A percentile compares a stretch with the other conserved stretches of the same genome.
Evolutionary conservation across 2,797 vertebrate genomes (phyloP).

Genomic region (Coracias cyanogaster): DNA sequence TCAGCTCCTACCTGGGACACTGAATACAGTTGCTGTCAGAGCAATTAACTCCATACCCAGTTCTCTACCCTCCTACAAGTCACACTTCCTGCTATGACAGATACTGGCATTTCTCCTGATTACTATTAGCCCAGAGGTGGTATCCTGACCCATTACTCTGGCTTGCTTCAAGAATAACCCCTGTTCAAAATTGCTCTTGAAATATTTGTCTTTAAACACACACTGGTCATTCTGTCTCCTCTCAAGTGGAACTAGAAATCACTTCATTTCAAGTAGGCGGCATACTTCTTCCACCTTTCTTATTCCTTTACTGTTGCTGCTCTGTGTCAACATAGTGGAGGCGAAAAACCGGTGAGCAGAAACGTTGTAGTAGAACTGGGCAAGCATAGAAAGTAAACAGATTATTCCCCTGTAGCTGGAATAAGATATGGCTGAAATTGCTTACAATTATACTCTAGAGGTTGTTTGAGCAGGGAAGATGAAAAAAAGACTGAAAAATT

Average conservation of each 20-base stretch:
- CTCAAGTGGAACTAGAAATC: not conserved
- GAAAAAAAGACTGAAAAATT: not conserved
- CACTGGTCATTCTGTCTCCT: not conserved
- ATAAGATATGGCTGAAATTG: not conserved
- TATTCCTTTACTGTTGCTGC: not conserved
- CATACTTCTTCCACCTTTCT: not conserved
- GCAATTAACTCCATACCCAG: not conserved
- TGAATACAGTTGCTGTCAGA: not conserved
- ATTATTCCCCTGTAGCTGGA: not conserved
- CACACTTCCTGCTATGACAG: not conserved
- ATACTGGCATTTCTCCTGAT: not conserved
- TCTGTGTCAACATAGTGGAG: not conserved
- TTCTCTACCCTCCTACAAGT: not conserved
- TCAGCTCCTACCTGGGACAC: not conserved
- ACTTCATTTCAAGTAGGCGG: not conserved
- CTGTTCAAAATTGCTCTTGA: not conserved
- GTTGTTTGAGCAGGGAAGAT: not conserved
- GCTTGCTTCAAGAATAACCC: not conserved
- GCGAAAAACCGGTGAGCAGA: not conserved
- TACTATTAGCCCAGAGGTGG: not conserved
- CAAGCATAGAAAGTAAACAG: not conserved
- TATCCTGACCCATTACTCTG: not conserved
- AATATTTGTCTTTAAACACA: not conserved
- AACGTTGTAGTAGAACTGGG: not conserved
- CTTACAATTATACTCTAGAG: not conserved